Base-by-base conservation (phyloP, 2,888 invertebrate species). In the Creontiades dilutus region DNA sequence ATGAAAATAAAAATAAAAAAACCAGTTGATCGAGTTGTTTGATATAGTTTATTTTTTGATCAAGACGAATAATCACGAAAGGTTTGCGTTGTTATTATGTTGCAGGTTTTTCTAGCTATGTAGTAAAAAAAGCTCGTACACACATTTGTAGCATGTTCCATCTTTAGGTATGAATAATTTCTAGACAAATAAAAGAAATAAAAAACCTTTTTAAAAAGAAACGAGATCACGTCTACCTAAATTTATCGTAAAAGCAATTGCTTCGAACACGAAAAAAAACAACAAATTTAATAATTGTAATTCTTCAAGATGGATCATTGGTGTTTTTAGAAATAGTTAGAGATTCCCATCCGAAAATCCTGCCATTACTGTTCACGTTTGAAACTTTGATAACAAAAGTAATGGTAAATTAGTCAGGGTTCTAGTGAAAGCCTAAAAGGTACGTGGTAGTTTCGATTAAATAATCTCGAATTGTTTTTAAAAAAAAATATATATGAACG, bases 391-490 rank as follows among this genome's bases (percentile, higher is more conserved):
- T 78, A 80, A 80, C 76, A 78, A 47, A 28, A 76, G 90, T 90
- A 90, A 90, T 91, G 91, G 91, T 90, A 78, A 90, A 76, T 89
- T 91, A 91, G 91, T 91, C 91, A 91, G 91, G 91, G 90, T 91
- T 91, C 90, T 91, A 91, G 91, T 90, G 90, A 90, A 91, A 90
- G 91, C 91, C 91, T 91, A 90, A 90, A 90, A 89, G 89, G 81
- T 90, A 87, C 90, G 90, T 90, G 90, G 91, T 91, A 91, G 91
- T 90, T 90, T 91, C 90, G 68, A 90, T 86, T 89, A 89, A 37
- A 68, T 68, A 68, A 89, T 61, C 89, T 84, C 89, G 89, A 82
- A 75, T 86, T 90, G 89, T 80, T 78, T 89, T 86, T 86, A 57
- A 89, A 37, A 68, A 82, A 86, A n/a, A n/a, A n/a, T n/a, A 85